phyloP scores from a whole-genome alignment of 2,888 invertebrate genomes.

The Athalia cordata region DNA sequence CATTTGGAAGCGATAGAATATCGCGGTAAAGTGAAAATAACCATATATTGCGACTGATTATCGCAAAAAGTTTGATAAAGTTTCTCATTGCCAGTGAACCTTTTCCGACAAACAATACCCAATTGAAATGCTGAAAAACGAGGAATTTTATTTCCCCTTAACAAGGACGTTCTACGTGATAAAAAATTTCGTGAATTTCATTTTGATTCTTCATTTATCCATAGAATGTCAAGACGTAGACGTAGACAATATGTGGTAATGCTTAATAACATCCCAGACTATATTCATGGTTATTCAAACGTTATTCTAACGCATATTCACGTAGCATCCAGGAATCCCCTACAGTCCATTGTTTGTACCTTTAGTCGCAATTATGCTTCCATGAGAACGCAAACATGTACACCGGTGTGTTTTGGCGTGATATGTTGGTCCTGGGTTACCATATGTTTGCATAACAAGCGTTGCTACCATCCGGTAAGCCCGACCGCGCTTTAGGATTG shows the following conservation, averaged over 20 bases:
- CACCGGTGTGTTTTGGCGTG: constrained; percentile 21
- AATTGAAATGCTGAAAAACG: too few species aligned
- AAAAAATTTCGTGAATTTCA: too few species aligned
- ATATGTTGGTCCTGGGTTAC: constrained; percentile 35
- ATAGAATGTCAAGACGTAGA: too few species aligned
- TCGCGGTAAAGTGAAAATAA: neutral
- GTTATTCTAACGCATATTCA: neutral
- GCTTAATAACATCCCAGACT: too few species aligned
- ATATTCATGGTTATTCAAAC: neutral
- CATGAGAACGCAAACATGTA: constrained; percentile 29
- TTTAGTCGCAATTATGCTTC: constrained; percentile 36
- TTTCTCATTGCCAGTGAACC: neutral
- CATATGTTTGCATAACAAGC: constrained; percentile 26
- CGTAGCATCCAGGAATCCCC: neutral
- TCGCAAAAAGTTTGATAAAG: too few species aligned
- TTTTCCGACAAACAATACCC: too few species aligned
- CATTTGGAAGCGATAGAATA: constrained; percentile 15
- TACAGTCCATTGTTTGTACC: constrained; percentile 24
- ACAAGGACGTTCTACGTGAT: too few species aligned
- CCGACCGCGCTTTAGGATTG: constrained; percentile 1
- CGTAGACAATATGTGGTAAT: too few species aligned
- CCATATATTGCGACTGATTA: too few species aligned
- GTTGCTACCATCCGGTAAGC: constrained; percentile 8
- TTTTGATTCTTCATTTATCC: too few species aligned
- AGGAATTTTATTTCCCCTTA: too few species aligned